Percentiles rank a stretch among this genome's conserved stretches.
phyloP scores from a whole-genome alignment of 2,113 vertebrate genomes.

The Miniopterus natalensis region DNA sequence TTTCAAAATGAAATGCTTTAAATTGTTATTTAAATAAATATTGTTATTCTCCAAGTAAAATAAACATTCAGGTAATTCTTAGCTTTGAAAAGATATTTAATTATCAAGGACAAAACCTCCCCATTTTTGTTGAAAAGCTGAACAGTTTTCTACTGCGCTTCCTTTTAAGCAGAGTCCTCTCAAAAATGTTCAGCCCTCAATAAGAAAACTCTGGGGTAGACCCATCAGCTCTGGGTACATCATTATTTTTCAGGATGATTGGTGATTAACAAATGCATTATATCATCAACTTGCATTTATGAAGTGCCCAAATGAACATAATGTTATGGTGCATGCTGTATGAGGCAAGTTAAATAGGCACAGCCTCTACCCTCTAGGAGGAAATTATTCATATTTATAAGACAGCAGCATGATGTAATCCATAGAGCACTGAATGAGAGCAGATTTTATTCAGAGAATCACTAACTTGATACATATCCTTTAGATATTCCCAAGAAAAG shows the following conservation, averaged over 20 bases:
- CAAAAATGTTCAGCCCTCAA: conserved; percentile 20
- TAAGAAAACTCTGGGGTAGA: conserved; percentile 62
- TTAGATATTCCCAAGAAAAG: not conserved
- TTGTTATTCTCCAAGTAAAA: conserved; percentile 37
- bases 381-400: conserved; percentile 55
- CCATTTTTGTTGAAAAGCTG: conserved; percentile 66
- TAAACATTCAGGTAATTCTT: conserved; percentile 64
- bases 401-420: conserved; percentile 38
- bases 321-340: conserved; percentile 47
- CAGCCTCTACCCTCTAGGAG: conserved; percentile 11
- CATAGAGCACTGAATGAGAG: not conserved
- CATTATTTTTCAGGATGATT: conserved; percentile 80
- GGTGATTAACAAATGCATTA: conserved; percentile 76
- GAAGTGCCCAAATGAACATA: conserved; percentile 64
- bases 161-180: conserved; percentile 57
- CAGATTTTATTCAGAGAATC: not conserved
- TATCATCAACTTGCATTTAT: conserved; percentile 71
- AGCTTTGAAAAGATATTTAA: conserved; percentile 60
- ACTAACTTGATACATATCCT: not conserved
- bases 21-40: conserved; percentile 44
- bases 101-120: conserved; percentile 53
- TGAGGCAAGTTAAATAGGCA: conserved; percentile 60
- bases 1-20: conserved; percentile 53
- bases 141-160: conserved; percentile 74
- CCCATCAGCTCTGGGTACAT: conserved; percentile 63